phyloP scores from a whole-genome alignment of 1,140 invertebrate genomes.

The Ctenoplectra terminalis region DNA sequence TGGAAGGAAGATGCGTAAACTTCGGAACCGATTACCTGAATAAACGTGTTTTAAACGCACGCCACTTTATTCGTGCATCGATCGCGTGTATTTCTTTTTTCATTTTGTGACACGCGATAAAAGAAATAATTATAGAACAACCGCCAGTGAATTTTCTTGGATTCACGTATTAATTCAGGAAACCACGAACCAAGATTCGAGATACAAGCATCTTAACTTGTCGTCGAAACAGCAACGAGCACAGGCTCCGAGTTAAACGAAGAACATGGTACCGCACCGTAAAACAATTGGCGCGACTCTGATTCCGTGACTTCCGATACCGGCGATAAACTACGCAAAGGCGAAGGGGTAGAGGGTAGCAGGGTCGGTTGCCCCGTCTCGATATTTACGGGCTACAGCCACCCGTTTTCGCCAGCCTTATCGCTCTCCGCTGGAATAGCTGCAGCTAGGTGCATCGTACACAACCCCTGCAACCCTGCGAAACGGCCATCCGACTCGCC shows the following conservation, averaged over 20 bases:
- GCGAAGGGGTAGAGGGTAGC: conserved; percentile 1
- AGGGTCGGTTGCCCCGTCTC: conserved; percentile 51
- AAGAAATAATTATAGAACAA: too few species aligned
- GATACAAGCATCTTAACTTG: background rate
- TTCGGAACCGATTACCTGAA: background rate
- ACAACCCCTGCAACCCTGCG: conserved; percentile 41
- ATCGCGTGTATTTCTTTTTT: too few species aligned
- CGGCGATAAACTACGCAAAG: conserved; percentile 39
- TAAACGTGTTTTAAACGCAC: too few species aligned
- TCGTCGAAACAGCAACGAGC: background rate
- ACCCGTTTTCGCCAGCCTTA: conserved; percentile 72
- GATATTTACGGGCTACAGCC: conserved; percentile 75
- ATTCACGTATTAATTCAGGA: too few species aligned
- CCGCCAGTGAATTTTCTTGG: too few species aligned
- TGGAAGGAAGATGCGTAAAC: background rate
- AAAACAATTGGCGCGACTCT: conserved; percentile 73
- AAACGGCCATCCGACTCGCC: conserved; percentile 18
- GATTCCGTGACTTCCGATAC: conserved; percentile 69
- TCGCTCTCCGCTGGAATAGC: conserved; percentile 73
- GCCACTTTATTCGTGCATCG: too few species aligned
- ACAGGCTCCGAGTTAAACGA: background rate
- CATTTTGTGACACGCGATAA: too few species aligned
- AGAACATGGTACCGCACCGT: conserved; percentile 53
- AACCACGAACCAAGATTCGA: too few species aligned
- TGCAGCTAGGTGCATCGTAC: conserved; percentile 68